A percentile compares a stretch with the other conserved stretches of the same genome.
These are phyloP conservation scores for Drosophila barbarae DNA, from an alignment of 2,888 invertebrate species.

Conservation along the genomic window DNA sequence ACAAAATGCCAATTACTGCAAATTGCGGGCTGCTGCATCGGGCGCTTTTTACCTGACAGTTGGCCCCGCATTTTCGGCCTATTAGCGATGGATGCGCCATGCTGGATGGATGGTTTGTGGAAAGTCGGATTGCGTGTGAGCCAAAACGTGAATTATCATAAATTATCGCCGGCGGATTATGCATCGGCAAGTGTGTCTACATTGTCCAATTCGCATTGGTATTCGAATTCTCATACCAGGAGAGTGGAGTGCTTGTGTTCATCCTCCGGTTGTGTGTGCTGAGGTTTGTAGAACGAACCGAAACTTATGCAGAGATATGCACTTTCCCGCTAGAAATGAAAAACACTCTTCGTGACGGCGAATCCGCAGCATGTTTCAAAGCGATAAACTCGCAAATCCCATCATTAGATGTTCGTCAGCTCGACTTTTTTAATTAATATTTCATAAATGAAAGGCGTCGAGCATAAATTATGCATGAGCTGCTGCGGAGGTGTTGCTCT, in stretches of 20 bases:
- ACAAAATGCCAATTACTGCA: conserved; percentile 66
- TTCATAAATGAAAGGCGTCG: conserved; percentile 43
- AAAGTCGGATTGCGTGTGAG: conserved; percentile 64
- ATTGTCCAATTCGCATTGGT: conserved; percentile 6
- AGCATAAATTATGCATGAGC: conserved; percentile 38
- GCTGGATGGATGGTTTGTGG: conserved; percentile 49
- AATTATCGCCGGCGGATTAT: conserved; percentile 68
- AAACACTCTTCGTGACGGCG: conserved; percentile 33
- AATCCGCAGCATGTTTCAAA: conserved; percentile 27
- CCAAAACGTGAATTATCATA: conserved; percentile 59
- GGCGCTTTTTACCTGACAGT: conserved; percentile 21
- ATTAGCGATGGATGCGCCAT: conserved; percentile 52
- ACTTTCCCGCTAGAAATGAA: conserved; percentile 56
- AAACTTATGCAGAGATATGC: conserved; percentile 29
- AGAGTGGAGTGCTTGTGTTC: conserved; percentile 1
- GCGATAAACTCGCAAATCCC: conserved; percentile 47
- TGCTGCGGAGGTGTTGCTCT: conserved; percentile 11
- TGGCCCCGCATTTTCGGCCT: conserved; percentile 46
- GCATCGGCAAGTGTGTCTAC: conserved; percentile 41
- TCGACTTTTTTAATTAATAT: conserved; percentile 42
- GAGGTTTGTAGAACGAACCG: conserved; percentile 51
- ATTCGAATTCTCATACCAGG: not conserved
- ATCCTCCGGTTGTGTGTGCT: conserved; percentile 32
- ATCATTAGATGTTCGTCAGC: conserved; percentile 39
- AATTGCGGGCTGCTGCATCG: conserved; percentile 52